These are phyloP conservation scores for Stenotaenia linearis DNA, from an alignment of 2,888 invertebrate genomes.

Conservation along the genomic window DNA sequence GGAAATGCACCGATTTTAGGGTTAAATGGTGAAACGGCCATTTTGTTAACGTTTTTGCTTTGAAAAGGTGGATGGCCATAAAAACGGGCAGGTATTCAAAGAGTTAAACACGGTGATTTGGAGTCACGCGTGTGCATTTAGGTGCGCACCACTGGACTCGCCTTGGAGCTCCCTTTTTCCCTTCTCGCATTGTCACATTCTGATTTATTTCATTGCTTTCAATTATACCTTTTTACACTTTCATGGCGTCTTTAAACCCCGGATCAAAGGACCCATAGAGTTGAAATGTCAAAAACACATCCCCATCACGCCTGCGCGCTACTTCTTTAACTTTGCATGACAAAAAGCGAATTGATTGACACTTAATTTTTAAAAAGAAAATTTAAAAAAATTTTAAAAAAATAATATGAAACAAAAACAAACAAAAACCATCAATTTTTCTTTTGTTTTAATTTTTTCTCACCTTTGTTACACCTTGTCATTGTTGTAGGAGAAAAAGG, in stretches of 20 bases:
- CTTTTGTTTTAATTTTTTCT: constrained; percentile 8
- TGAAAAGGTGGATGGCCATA: not conserved
- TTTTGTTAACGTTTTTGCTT: not conserved
- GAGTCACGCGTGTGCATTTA: constrained; percentile 21
- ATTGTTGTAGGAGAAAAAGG: not conserved
- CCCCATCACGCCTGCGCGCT: not conserved
- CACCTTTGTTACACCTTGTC: not conserved
- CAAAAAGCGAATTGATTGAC: not conserved
- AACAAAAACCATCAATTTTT: not conserved
- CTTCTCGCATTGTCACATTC: not conserved
- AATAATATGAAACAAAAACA: not conserved
- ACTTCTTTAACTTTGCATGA: not conserved
- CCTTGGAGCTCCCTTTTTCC: constrained; percentile 18
- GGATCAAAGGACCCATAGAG: not conserved
- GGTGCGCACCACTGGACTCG: constrained; percentile 23
- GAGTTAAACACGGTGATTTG: constrained; percentile 26
- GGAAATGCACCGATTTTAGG: not conserved
- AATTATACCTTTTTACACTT: constrained; percentile 8
- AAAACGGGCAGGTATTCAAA: constrained; percentile 7
- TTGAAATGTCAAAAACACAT: not conserved
- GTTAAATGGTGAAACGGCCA: not conserved
- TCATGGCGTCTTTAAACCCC: not conserved
- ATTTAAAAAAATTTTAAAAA: not conserved
- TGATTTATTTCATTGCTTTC: constrained; percentile 23
- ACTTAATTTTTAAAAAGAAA: not conserved